These are phyloP conservation scores for Lepidotrigona ventralis DNA, from an alignment of 1,140 invertebrate species.

Conservation along the genomic window DNA sequence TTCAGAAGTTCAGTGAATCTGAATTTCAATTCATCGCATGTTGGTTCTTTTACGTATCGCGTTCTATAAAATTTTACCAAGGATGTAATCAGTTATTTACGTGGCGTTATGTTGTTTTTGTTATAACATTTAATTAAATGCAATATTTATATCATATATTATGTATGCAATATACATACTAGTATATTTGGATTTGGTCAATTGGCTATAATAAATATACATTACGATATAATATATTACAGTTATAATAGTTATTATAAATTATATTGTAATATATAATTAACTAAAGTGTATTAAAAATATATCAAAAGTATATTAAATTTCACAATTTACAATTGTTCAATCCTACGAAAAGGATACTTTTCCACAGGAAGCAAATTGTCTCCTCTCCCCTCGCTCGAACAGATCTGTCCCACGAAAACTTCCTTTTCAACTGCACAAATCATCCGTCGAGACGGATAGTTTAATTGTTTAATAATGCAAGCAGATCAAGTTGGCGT, in stretches of 20 bases:
- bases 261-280: not conserved
- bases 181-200: too few relatives aligned
- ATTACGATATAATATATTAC: too few relatives aligned
- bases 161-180: too few relatives aligned
- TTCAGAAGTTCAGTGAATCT: too few relatives aligned
- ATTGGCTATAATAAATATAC: too few relatives aligned
- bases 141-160: too few relatives aligned
- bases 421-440: slow-evolving; percentile 73
- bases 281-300: not conserved
- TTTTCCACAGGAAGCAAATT: not conserved
- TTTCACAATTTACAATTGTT: not conserved
- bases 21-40: too few relatives aligned
- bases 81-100: not conserved
- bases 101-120: not conserved
- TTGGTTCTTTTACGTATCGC: too few relatives aligned
- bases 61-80: not conserved
- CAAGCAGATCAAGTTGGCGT: slow-evolving; percentile 4
- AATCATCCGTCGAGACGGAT: slow-evolving; percentile 68
- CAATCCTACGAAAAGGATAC: not conserved
- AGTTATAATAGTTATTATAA: too few relatives aligned
- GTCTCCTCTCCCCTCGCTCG: not conserved
- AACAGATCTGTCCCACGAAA: slow-evolving; percentile 50
- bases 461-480: slow-evolving; percentile 67
- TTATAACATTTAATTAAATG: not conserved
- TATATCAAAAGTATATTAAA: not conserved